Evolutionary conservation across 2,797 vertebrate genomes (phyloP).

Genomic region (Parauchenoglanis punctatus): DNA sequence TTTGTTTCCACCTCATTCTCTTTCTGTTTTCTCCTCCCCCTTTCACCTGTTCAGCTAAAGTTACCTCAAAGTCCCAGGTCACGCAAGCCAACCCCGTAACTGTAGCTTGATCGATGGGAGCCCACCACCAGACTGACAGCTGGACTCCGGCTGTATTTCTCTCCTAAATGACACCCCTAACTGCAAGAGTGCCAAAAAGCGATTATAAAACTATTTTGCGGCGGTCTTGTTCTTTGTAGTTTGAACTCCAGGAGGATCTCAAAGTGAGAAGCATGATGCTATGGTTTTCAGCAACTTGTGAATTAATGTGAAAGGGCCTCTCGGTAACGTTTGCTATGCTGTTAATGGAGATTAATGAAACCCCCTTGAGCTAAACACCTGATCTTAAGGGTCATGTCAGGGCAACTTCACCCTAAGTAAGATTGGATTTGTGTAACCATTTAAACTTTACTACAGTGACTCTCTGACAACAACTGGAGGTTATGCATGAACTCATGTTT

Average conservation of each 20-base stretch:
- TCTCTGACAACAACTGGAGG: neutral
- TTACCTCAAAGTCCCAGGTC: conserved; percentile 35
- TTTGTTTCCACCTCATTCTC: neutral
- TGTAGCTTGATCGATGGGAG: conserved; percentile 50
- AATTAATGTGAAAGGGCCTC: conserved; percentile 47
- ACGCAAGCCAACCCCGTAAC: conserved; percentile 34
- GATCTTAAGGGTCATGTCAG: conserved; percentile 36
- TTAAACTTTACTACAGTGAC: conserved; percentile 48
- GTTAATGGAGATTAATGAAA: conserved; percentile 62
- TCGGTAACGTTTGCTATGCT: conserved; percentile 29
- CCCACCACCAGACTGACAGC: conserved; percentile 16
- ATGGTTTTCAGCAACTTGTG: conserved; percentile 50
- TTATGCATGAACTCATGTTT: conserved; percentile 32
- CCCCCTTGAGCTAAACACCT: conserved; percentile 44
- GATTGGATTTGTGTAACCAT: conserved; percentile 40
- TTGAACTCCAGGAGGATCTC: conserved; percentile 27
- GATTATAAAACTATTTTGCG: conserved; percentile 33
- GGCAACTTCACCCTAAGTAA: conserved; percentile 34
- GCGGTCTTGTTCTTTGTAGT: conserved; percentile 32
- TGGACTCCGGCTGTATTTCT: conserved; percentile 40
- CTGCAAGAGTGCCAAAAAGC: conserved; percentile 32
- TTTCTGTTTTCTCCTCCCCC: neutral
- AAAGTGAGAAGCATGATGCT: conserved; percentile 41
- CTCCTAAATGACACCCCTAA: conserved; percentile 44
- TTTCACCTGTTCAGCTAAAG: conserved; percentile 48